Evolutionary conservation across 1,140 invertebrate species (phyloP), one percentile per base, ranked within the genome.

Genomic region (Gonatopus flavifemur): DNA sequence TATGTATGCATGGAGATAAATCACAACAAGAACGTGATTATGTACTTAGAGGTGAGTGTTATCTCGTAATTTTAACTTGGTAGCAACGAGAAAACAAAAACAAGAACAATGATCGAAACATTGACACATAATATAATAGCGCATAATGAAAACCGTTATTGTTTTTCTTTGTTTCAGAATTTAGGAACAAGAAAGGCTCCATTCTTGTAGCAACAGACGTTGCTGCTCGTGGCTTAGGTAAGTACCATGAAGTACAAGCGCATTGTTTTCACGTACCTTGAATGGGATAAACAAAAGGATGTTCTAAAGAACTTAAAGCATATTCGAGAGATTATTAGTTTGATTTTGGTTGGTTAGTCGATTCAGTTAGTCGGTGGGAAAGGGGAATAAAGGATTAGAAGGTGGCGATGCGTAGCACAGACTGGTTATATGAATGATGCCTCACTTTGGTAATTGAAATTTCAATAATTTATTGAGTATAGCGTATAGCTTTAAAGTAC

Each of bases 161-260:
- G 3, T 24, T 4, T 30, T 51, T 2, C n/a, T 12, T 3, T 9
- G 21, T 67, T 72, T 19, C 75, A 89, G 95, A 98, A 78, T 99
- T 99, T 82, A 88, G 94, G 62, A 86, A 86, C 65, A 95, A 94
- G 57, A 88, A 88, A 73, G 88, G 88, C 39, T 91, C 88, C 47
- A 96, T 99, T 74, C 81, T 99, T 59, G 90, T 98, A 55, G 97
- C 97, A 67, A 99, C 97, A 55, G 97, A 99, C 82, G 96, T 99
- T 70, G 97, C 96, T 55, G 95, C 96, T 53, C 86, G 96, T 74
- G 97, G 97, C 72, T 83, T 98, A 80, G 96, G 96, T 99, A 87
- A 85, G 91, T 83, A 55, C 52, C 42, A 47, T 16, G n/a, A n/a
- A n/a, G n/a, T n/a, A n/a, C n/a, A n/a, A n/a, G n/a, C n/a, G n/a